Conservation (phyloP, 1,140 invertebrate species). For the Drosophila sulfurigaster region DNA sequence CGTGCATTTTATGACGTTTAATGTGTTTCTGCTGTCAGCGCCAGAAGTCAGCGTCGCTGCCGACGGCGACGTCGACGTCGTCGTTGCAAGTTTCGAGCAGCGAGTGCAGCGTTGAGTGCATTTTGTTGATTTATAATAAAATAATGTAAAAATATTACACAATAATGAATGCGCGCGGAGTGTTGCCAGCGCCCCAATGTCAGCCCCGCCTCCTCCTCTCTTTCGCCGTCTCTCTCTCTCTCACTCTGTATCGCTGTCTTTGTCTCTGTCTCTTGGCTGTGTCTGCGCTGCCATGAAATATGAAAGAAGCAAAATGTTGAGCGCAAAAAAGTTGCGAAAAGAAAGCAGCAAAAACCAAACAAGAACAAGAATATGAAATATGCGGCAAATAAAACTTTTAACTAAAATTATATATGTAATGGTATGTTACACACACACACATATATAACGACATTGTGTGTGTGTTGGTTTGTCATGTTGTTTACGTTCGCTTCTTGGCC, state of each 20-base stretch:
- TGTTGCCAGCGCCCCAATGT: conserved; percentile 26
- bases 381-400: conserved; percentile 82
- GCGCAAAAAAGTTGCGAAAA: conserved; percentile 68
- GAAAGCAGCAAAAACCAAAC: conserved; percentile 19
- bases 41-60: conserved; percentile 59
- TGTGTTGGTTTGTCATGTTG: conserved; percentile 72
- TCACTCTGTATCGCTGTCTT: conserved; percentile 8
- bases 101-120: conserved; percentile 66
- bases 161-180: conserved; percentile 78
- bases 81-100: conserved; percentile 63
- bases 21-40: conserved; percentile 80
- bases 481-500: conserved; percentile 70
- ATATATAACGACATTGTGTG: conserved; percentile 7
- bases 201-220: background rate
- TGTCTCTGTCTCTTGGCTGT: conserved; percentile 38
- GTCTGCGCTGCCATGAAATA: conserved; percentile 72
- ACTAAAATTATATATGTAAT: conserved; percentile 82
- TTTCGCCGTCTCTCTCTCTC: conserved; percentile 1
- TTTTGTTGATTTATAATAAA: conserved; percentile 84
- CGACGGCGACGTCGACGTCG: conserved; percentile 41
- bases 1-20: conserved; percentile 82
- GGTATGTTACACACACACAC: conserved; percentile 41
- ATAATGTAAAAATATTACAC: conserved; percentile 84
- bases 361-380: conserved; percentile 76
- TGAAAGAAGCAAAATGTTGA: conserved; percentile 71